Base-by-base conservation (phyloP, 30 jellyfish, hydroid and myxozoan species). In the Aurelia coerulea region DNA sequence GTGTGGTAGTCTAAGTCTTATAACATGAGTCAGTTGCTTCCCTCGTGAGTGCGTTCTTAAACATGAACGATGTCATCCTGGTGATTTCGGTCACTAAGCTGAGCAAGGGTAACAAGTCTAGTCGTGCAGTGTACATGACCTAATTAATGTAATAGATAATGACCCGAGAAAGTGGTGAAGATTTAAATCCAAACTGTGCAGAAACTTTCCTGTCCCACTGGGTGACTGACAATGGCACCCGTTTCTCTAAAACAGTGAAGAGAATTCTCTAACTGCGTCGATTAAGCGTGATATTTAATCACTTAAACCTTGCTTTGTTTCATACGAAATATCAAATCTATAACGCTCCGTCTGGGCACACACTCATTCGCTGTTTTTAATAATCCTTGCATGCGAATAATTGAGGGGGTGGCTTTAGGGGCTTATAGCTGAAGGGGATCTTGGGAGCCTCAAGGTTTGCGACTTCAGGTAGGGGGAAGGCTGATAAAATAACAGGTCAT, bases 151-250 rank as follows among this genome's bases (percentile, higher is more conserved):
- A 60, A 60, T 60, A 12, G 35, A n/a, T 60, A 23, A 60, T 84
- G 93, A 84, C 93, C 93, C 81, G 32, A 10, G 84, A 53, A 68
- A 19, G 34, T 35, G 53, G 42, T 42, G 68, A 54, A 70, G 64
- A 46, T 46, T 51, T 84, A 62, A 84, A 62, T 35, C 82, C 88
- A 53, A 84, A 51, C 85, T 84, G 93, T 58, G 93, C 83, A 35
- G 52, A 60, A 84, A 34, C 82, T 84, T 84, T 73, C 93, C 93
- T 64, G 93, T 84, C 88, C 88, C 23, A 74, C 93, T 59, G 93
- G 39, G 93, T 62, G 29, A 18, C 6, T 5, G 46, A 84, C 93
- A 84, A 84, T 10, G 83, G 63, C 56, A n/a, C 70, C 78, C 52
- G 65, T 73, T 67, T 73, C 78, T 4, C 65, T 7, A 16, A 69